Conservation (phyloP, 2,113 vertebrate genomes). For the Pomatorhinus ruficollis region DNA sequence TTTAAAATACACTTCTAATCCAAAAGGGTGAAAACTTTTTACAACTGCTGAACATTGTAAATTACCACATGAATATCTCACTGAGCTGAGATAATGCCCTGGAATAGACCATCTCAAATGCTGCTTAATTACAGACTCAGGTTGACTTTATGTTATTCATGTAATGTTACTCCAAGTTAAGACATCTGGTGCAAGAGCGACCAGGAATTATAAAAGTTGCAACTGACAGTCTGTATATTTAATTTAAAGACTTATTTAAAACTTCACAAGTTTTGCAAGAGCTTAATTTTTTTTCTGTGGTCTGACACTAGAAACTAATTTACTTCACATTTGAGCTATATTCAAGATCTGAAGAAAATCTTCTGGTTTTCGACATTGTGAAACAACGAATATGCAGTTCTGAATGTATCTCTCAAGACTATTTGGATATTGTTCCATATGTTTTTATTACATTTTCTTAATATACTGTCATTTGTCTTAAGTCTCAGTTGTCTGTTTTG, state of each 20-base stretch:
- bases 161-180: slow-evolving; percentile 73
- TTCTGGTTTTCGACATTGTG: slow-evolving; percentile 73
- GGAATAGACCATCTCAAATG: slow-evolving; percentile 94
- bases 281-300: slow-evolving; percentile 68
- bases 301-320: slow-evolving; percentile 81
- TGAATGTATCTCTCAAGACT: slow-evolving; percentile 76
- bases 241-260: slow-evolving; percentile 80
- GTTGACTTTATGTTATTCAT: slow-evolving; percentile 83
- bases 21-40: slow-evolving; percentile 79
- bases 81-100: slow-evolving; percentile 80
- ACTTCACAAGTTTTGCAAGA: slow-evolving; percentile 65
- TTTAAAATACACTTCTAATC: slow-evolving; percentile 74
- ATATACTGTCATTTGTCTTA: slow-evolving; percentile 76
- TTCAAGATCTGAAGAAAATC: slow-evolving; percentile 75
- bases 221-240: slow-evolving; percentile 75
- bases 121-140: slow-evolving; percentile 98
- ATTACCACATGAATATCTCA: slow-evolving; percentile 81
- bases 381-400: slow-evolving; percentile 85
- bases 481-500: slow-evolving; percentile 77
- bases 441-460: slow-evolving; percentile 80
- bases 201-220: slow-evolving; percentile 67
- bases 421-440: slow-evolving; percentile 74
- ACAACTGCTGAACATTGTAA: slow-evolving; percentile 83
- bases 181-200: slow-evolving; percentile 68
- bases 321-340: slow-evolving; percentile 70